Percentiles rank a stretch among this genome's conserved stretches.
phyloP scores from a whole-genome alignment of 2,113 vertebrate genomes.

The Petromus typicus region DNA sequence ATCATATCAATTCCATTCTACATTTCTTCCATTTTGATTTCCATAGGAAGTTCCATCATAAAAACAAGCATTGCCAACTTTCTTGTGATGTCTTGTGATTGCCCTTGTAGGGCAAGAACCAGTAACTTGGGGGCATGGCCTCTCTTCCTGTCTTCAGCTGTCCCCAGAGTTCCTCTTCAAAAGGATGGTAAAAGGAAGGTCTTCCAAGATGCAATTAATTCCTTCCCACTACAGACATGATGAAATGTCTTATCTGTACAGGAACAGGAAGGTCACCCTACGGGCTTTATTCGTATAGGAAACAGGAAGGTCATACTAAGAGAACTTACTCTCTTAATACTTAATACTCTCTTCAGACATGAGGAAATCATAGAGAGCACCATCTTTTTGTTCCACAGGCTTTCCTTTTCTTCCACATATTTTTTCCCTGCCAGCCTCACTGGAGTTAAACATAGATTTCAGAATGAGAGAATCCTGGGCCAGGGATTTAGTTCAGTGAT shows the following conservation, averaged over 20 bases:
- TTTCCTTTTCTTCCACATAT: slow-evolving; percentile 70
- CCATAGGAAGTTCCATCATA: slow-evolving; percentile 95
- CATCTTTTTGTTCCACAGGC: not conserved
- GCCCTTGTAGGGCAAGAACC: slow-evolving; percentile 96
- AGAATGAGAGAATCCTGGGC: slow-evolving; percentile 68
- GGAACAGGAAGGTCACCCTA: not conserved
- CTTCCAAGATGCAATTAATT: not conserved
- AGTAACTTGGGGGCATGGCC: slow-evolving; percentile 87
- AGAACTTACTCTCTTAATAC: no score
- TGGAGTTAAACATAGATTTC: slow-evolving; percentile 63
- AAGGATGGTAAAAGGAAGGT: not conserved
- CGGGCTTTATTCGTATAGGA: not conserved
- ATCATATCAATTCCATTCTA: slow-evolving; percentile 94
- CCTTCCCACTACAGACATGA: not conserved
- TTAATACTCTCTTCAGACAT: not conserved
- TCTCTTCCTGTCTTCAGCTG: not conserved
- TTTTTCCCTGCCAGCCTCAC: slow-evolving; percentile 73
- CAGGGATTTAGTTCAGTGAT: no score
- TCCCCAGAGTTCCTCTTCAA: not conserved
- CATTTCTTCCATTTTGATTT: slow-evolving; percentile 91
- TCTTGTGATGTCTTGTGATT: slow-evolving; percentile 91
- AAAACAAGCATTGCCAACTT: slow-evolving; percentile 93
- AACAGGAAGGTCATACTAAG: not conserved
- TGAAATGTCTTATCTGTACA: not conserved
- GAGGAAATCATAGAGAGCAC: not conserved